Evolutionary conservation across 2,113 vertebrate genomes (phyloP).

Genomic region (Cyprinodon brontotheroides): DNA sequence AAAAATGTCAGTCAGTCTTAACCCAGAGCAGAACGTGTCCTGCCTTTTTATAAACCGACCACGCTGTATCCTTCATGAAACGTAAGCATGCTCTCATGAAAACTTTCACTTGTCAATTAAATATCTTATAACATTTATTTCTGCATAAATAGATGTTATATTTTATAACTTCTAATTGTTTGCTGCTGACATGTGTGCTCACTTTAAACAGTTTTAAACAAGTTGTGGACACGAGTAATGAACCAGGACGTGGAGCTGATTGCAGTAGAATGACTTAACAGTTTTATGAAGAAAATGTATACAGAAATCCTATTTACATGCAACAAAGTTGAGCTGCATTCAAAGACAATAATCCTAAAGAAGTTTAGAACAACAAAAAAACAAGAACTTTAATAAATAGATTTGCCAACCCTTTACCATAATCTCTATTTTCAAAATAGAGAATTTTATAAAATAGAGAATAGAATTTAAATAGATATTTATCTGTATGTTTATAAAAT

Average conservation of each 20-base stretch:
- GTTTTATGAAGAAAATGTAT: not conserved
- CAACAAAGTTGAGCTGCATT: not conserved
- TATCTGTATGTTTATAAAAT: not conserved
- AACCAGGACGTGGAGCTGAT: conserved; percentile 11
- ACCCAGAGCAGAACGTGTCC: not conserved
- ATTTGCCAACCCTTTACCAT: not conserved
- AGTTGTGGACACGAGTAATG: conserved; percentile 1
- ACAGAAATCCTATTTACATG: not conserved
- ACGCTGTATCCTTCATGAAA: not conserved
- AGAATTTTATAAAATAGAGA: too few species aligned
- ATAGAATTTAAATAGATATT: not conserved
- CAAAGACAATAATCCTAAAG: not conserved
- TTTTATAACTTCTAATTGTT: not conserved
- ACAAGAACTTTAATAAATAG: not conserved
- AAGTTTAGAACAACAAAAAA: not conserved
- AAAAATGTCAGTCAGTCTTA: not conserved
- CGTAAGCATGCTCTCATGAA: not conserved
- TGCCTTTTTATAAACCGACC: not conserved
- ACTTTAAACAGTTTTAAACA: not conserved
- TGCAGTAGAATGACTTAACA: conserved; percentile 15
- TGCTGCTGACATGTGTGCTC: not conserved
- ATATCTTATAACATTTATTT: not conserved
- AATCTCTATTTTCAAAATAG: not conserved
- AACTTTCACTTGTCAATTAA: not conserved
- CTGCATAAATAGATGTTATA: not conserved